These are phyloP conservation scores for Cephus spinipes DNA, from an alignment of 2,888 invertebrate genomes.

Conservation along the genomic window DNA sequence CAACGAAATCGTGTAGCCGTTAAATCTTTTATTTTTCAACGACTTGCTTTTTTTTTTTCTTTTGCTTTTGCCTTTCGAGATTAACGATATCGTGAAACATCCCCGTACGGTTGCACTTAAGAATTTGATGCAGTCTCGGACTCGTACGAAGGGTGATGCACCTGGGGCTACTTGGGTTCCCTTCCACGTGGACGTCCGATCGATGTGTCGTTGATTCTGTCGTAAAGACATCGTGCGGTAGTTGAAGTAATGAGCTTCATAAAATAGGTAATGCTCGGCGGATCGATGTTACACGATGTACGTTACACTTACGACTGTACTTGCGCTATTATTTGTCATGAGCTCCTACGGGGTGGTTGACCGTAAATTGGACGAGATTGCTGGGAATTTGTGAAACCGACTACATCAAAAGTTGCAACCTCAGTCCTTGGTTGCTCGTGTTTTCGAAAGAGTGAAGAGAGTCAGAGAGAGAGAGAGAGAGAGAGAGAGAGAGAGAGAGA, in stretches of 20 bases:
- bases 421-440: not conserved
- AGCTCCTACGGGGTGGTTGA: not conserved
- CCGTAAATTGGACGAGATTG: not conserved
- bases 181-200: not conserved
- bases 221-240: not conserved
- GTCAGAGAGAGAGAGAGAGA: no score
- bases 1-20: no score
- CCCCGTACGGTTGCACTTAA: not conserved
- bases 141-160: no score
- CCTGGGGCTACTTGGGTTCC: not conserved
- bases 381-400: not conserved
- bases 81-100: no score
- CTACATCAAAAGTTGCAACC: not conserved
- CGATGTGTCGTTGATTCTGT: not conserved
- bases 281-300: not conserved
- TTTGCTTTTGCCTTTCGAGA: not conserved
- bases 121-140: not conserved
- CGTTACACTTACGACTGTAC: not conserved
- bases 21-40: conserved; percentile 3
- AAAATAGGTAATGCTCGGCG: not conserved
- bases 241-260: not conserved
- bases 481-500: no score
- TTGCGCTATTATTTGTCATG: not conserved
- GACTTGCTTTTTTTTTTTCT: not conserved
- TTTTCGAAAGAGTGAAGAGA: not conserved